Evolutionary conservation across 2,797 vertebrate species (phyloP).

Genomic region (Trachurus trachurus): DNA sequence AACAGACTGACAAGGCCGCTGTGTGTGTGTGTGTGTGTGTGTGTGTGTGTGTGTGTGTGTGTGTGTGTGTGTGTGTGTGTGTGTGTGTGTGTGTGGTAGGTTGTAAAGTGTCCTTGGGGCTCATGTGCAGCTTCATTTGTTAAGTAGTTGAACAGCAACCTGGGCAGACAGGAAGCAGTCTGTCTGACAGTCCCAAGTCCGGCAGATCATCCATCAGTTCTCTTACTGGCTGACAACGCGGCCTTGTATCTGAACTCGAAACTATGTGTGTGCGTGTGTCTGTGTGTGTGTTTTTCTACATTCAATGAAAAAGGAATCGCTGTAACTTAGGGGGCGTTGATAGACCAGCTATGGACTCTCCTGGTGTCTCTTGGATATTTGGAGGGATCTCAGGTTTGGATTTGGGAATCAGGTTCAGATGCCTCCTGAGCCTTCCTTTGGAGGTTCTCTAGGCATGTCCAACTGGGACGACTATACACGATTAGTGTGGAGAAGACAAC

Average conservation of each 20-base stretch:
- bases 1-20: constrained; percentile 44
- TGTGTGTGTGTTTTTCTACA: too few species aligned
- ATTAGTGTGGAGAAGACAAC: too few species aligned
- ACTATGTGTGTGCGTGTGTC: constrained; percentile 20
- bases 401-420: too few species aligned
- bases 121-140: constrained; percentile 54
- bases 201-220: constrained; percentile 55
- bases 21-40: constrained; percentile 41
- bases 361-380: too few species aligned
- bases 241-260: constrained; percentile 25
- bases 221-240: constrained; percentile 9
- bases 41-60: constrained; percentile 50
- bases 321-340: too few species aligned
- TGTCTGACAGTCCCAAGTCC: constrained; percentile 23
- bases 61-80: constrained; percentile 5
- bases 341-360: too few species aligned
- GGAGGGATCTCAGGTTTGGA: too few species aligned
- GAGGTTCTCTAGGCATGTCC: too few species aligned
- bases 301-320: too few species aligned
- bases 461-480: too few species aligned
- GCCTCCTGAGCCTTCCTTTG: too few species aligned
- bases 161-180: constrained; percentile 49
- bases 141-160: constrained; percentile 36
- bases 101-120: constrained; percentile 48
- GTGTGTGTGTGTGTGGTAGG: constrained; percentile 38